Evolutionary conservation across 1,140 invertebrate genomes (phyloP), one percentile per base, ranked within the genome.

Genomic region (Acromyrmex heyeri): DNA sequence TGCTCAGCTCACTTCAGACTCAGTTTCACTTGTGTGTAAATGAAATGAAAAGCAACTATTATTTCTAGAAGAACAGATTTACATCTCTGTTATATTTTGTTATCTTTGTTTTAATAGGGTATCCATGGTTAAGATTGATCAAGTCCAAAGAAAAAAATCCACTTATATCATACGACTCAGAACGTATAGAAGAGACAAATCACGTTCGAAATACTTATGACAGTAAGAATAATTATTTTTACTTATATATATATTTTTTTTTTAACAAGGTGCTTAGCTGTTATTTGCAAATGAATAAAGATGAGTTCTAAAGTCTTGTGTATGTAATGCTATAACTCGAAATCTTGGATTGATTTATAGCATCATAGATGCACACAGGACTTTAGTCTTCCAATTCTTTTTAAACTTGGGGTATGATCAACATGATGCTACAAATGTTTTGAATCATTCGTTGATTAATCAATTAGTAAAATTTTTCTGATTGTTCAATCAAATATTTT

Each of bases 121-220:
- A 57, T 44, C 70, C 88, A 34, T 95, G 95, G 95, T 75, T 92
- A 14, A 94, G 94, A 89, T 81, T 95, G 44, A 88, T 88, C 30
- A 44, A 75, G 0, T 59, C 87, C 24, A 91, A 64, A 67, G 90
- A 91, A 57, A 95, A 90, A 48, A 88, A 87, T 88, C 48, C 34
- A n/a, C 61, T 91, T 34, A 93, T 95, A 73, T 21, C 61, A 5
- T 2, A 27, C 6, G 93, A 95, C 69, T 69, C 88, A 48, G 93
- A 93, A 24, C 85, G 90, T 86, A 75, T 94, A 64, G 34, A 86
- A 24, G 87, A 91, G 85, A 82, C 10, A 69, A 38, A 87, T 53
- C 90, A 86, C 78, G 30, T 30, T 14, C 5, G 16, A 7, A 8
- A 24, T 8, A 69, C 30, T 57, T 34, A 65, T 8, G 62, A 24